Conservation (phyloP, 2,797 vertebrate species). For the Chaenodraco wilsoni region DNA sequence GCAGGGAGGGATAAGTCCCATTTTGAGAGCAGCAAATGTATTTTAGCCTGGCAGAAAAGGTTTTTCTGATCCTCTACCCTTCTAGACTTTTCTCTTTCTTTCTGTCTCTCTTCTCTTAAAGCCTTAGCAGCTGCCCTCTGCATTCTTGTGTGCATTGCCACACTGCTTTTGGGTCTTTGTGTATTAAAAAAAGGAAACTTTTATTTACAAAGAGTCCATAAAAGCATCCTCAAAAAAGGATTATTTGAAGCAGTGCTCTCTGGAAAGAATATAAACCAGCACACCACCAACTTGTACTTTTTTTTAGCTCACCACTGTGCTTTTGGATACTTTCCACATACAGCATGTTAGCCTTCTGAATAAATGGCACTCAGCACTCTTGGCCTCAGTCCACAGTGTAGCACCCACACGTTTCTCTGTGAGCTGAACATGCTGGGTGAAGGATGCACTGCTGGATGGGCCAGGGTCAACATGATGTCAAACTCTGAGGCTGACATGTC, state of each 20-base stretch:
- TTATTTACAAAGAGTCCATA: slow-evolving; percentile 86
- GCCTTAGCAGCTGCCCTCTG: slow-evolving; percentile 85
- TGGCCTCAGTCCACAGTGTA: slow-evolving; percentile 57
- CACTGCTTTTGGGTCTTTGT: slow-evolving; percentile 86
- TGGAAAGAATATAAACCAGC: slow-evolving; percentile 62
- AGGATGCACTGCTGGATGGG: slow-evolving; percentile 59
- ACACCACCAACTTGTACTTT: slow-evolving; percentile 24
- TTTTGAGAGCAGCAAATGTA: slow-evolving; percentile 88
- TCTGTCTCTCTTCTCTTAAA: slow-evolving; percentile 84
- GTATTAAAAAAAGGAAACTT: slow-evolving; percentile 70
- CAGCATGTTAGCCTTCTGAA: slow-evolving; percentile 63
- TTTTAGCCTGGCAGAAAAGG: slow-evolving; percentile 75
- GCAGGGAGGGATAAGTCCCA: slow-evolving; percentile 99
- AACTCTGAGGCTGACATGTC: slow-evolving; percentile 60
- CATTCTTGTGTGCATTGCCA: slow-evolving; percentile 88
- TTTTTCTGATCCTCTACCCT: slow-evolving; percentile 60
- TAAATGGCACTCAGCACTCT: slow-evolving; percentile 46
- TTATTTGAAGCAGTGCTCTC: slow-evolving; percentile 89
- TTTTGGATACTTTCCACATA: slow-evolving; percentile 54
- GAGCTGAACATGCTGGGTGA: slow-evolving; percentile 38
- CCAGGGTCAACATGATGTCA: slow-evolving; percentile 46
- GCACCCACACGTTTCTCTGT: slow-evolving; percentile 34
- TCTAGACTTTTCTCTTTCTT: slow-evolving; percentile 60
- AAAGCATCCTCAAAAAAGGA: slow-evolving; percentile 83
- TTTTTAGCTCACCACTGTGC: slow-evolving; percentile 22